These are phyloP conservation scores for Speoplatyrhinus poulsoni DNA, from an alignment of 2,113 vertebrate species.

Conservation along the genomic window DNA sequence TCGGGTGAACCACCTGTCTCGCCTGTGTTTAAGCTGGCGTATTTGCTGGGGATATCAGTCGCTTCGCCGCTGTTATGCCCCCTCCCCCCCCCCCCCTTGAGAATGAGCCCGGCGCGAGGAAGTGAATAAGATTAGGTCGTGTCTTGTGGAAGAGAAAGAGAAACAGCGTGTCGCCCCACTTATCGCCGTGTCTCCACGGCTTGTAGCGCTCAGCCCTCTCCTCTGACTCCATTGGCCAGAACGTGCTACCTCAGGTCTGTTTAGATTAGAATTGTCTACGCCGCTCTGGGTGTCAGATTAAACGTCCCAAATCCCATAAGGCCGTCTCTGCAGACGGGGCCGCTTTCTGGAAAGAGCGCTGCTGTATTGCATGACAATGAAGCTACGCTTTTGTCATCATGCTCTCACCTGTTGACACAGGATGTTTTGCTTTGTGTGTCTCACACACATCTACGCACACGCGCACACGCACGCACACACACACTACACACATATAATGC, in stretches of 20 bases:
- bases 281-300: constrained; percentile 37
- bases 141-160: constrained; percentile 20
- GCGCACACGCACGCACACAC: not conserved
- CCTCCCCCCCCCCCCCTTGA: not conserved
- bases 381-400: constrained; percentile 14
- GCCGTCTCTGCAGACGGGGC: constrained; percentile 21
- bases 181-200: constrained; percentile 21
- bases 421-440: constrained; percentile 32
- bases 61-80: too few relatives aligned
- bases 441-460: constrained; percentile 15
- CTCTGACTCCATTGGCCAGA: constrained; percentile 36
- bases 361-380: constrained; percentile 22
- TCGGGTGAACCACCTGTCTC: too few relatives aligned
- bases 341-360: constrained; percentile 34
- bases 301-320: constrained; percentile 45
- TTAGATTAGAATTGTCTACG: constrained; percentile 46
- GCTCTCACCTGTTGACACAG: constrained; percentile 49
- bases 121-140: constrained; percentile 30
- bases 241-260: constrained; percentile 25
- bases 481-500: not conserved
- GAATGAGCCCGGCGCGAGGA: not conserved
- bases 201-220: constrained; percentile 2
- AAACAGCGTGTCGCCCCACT: constrained; percentile 15
- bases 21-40: too few relatives aligned
- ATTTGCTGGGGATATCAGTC: too few relatives aligned